Evolutionary conservation across 2,888 invertebrate species (phyloP).

Genomic region (Nasonovia ribisnigri): DNA sequence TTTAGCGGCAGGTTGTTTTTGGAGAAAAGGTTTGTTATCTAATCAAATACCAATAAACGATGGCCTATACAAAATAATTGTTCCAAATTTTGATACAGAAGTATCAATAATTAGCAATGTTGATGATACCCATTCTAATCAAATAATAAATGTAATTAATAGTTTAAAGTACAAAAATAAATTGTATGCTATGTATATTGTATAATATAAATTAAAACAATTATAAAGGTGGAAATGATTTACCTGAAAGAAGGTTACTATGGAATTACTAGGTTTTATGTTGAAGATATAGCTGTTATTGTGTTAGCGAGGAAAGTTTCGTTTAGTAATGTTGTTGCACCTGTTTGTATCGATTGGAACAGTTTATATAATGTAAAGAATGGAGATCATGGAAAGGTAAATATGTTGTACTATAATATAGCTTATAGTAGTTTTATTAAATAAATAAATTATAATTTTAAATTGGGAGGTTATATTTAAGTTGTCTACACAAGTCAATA

Average conservation of each 20-base stretch:
- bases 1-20: constrained; percentile 63
- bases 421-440: not conserved
- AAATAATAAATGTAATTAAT: too few species aligned
- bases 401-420: not conserved
- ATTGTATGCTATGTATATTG: too few species aligned
- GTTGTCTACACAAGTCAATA: too few species aligned
- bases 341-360: constrained; percentile 24
- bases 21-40: not conserved
- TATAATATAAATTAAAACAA: not conserved
- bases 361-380: not conserved
- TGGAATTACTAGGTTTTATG: not conserved
- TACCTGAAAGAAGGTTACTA: not conserved
- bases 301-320: not conserved
- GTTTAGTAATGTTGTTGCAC: constrained; percentile 9
- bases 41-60: not conserved
- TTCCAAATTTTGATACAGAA: constrained; percentile 44
- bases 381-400: constrained; percentile 36
- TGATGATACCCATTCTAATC: too few species aligned
- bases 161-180: too few species aligned
- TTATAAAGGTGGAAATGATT: constrained; percentile 1
- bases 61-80: constrained; percentile 9
- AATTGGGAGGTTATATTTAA: too few species aligned
- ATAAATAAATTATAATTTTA: too few species aligned
- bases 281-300: constrained; percentile 25
- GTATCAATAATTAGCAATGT: not conserved